A percentile compares a stretch with the other conserved stretches of the same genome.
phyloP scores from a whole-genome alignment of 2,888 invertebrate genomes.

The Nemurella pictetii region DNA sequence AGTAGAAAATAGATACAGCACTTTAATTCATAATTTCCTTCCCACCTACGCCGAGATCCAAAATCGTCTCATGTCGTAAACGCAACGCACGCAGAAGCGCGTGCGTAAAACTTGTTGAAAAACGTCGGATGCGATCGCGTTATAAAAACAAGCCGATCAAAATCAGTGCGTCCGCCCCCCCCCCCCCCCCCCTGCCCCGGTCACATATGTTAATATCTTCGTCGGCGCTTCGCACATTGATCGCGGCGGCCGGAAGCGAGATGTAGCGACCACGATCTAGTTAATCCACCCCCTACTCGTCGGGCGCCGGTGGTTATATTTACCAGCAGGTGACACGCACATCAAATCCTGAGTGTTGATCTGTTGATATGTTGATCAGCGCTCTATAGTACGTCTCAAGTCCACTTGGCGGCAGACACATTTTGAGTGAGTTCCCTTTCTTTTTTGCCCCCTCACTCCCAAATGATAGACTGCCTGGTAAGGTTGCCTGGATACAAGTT shows the following conservation, averaged over 20 bases:
- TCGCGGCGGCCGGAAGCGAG: not conserved
- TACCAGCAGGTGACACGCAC: not conserved
- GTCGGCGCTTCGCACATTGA: not conserved
- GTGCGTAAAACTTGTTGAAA: not conserved
- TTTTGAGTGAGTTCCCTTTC: too few relatives aligned
- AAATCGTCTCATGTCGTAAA: too few relatives aligned
- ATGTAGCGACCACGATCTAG: too few relatives aligned
- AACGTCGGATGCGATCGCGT: not conserved
- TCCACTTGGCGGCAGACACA: too few relatives aligned
- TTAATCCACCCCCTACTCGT: not conserved
- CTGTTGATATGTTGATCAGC: too few relatives aligned
- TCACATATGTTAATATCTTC: not conserved
- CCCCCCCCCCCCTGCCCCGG: too few relatives aligned
- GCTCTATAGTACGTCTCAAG: too few relatives aligned
- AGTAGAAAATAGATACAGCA: not conserved
- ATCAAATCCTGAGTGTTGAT: too few relatives aligned
- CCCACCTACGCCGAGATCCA: not conserved
- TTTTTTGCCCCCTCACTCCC: too few relatives aligned
- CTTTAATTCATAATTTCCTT: not conserved
- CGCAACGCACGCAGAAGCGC: not conserved
- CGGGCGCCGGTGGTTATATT: not conserved
- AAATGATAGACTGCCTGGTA: too few relatives aligned
- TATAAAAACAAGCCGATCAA: not conserved
- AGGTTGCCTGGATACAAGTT: too few relatives aligned
- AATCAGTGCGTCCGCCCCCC: not conserved